Evolutionary conservation across 2,888 invertebrate species (phyloP), one percentile per base, ranked within the genome.

Genomic region (Dendrolimus pini): DNA sequence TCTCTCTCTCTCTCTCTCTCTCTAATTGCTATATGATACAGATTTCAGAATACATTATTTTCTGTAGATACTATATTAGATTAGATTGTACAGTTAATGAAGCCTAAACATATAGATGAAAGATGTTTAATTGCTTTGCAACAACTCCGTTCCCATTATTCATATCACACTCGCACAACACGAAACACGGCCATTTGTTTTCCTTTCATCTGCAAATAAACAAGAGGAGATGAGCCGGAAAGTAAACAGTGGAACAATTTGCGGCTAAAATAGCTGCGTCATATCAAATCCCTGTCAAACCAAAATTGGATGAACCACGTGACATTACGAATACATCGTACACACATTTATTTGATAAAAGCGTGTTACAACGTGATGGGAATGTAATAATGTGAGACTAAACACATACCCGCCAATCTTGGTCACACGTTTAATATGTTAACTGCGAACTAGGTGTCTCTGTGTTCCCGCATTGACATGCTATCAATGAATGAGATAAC

Each of bases 301-400:
- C 74, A 72, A 82, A 83, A 86, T 83, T 82, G 80, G 74, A 80
- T 77, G 77, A 79, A 76, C 80, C 75, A 74, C 73, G 72, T 76
- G 80, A 83, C 80, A 76, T 81, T 78, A 74, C 75, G 71, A 79
- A 79, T 80, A 76, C 78, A 79, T 78, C 75, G 74, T 74, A 77
- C 68, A 76, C 68, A 75, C 80, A 78, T 83, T 82, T 82, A 83
- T 87, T 81, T 82, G 85, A 82, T 85, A 83, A 82, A 83, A 82
- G 77, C 82, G 69, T 72, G 73, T 74, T 66, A 65, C 72, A 75
- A 84, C 82, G 84, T 82, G 85, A 83, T 80, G 72, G 76, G 85
- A 86, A 85, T 87, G 83, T 86, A 83, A 88, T 87, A 86, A 83
- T 81, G 77, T 74, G 62, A 60, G 61, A 65, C 62, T 73, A 74